These are phyloP conservation scores for Drosophila triauraria DNA, from an alignment of 1,140 invertebrate genomes.

Conservation along the genomic window DNA sequence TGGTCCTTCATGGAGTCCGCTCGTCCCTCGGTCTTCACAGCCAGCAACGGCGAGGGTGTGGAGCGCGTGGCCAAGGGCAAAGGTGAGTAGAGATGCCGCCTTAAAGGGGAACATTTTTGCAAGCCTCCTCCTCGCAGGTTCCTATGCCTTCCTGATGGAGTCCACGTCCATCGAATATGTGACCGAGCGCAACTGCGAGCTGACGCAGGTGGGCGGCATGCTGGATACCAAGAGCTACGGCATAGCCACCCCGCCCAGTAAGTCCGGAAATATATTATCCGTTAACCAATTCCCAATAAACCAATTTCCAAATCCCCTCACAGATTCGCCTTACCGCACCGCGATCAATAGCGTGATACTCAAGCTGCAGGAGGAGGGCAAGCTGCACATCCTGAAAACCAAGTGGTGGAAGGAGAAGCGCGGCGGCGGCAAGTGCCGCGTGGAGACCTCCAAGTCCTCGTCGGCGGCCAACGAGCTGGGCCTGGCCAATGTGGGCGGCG, in stretches of 20 bases:
- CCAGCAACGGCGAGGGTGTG: slow-evolving; percentile 94
- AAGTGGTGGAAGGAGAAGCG: slow-evolving; percentile 98
- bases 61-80: slow-evolving; percentile 93
- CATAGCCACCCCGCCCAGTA: slow-evolving; percentile 96
- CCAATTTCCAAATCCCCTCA: slow-evolving; percentile 42
- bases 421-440: slow-evolving; percentile 92
- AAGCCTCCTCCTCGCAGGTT: slow-evolving; percentile 65
- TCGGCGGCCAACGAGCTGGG: slow-evolving; percentile 94
- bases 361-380: slow-evolving; percentile 96
- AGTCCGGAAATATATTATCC: slow-evolving; percentile 75
- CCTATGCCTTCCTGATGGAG: slow-evolving; percentile 97
- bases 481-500: slow-evolving; percentile 96
- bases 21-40: slow-evolving; percentile 93
- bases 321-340: slow-evolving; percentile 94
- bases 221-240: slow-evolving; percentile 97
- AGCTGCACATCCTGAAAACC: slow-evolving; percentile 95
- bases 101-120: too few relatives aligned
- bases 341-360: slow-evolving; percentile 95
- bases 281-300: neutral
- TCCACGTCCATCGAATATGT: slow-evolving; percentile 97
- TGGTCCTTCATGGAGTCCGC: slow-evolving; percentile 97
- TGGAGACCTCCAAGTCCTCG: slow-evolving; percentile 93
- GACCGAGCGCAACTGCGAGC: slow-evolving; percentile 95
- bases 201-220: slow-evolving; percentile 95
- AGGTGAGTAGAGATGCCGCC: slow-evolving; percentile 85